Percentiles rank a stretch among this genome's conserved stretches.
Conservation (phyloP, 2,888 invertebrate genomes). For the Acrocera orbiculus region DNA sequence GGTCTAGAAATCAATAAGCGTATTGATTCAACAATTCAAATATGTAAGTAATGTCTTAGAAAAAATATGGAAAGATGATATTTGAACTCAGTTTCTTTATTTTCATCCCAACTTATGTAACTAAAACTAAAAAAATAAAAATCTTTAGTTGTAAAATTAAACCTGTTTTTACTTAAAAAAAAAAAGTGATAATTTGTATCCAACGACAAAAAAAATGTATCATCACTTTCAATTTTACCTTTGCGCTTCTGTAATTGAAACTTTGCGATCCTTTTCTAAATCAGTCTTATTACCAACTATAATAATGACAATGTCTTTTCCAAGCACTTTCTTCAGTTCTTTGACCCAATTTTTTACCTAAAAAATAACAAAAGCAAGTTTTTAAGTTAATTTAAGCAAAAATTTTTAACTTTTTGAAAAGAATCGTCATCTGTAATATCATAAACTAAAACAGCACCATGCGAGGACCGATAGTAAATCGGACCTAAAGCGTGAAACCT, state of each 20-base stretch:
- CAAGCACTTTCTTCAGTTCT: constrained; percentile 89
- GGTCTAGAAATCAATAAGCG: background rate
- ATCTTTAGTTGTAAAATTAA: no score
- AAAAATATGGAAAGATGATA: no score
- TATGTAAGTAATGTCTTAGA: no score
- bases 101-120: no score
- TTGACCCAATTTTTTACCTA: constrained; percentile 97
- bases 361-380: constrained; percentile 15
- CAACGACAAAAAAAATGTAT: background rate
- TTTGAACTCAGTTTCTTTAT: no score
- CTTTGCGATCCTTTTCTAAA: constrained; percentile 77
- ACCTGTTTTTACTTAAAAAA: background rate
- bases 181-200: background rate
- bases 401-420: constrained; percentile 85
- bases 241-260: constrained; percentile 70
- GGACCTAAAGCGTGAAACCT: constrained; percentile 88
- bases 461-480: constrained; percentile 92
- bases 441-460: constrained; percentile 94
- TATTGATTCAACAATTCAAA: background rate
- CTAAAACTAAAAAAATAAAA: no score
- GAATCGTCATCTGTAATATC: constrained; percentile 96
- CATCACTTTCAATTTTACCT: constrained; percentile 37
- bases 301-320: constrained; percentile 73
- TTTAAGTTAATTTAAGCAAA: constrained; percentile 4
- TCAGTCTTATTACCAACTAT: constrained; percentile 98